Evolutionary conservation across 2,888 invertebrate genomes (phyloP), one percentile per base, ranked within the genome.

Genomic region (Ypsolopha scabrella): DNA sequence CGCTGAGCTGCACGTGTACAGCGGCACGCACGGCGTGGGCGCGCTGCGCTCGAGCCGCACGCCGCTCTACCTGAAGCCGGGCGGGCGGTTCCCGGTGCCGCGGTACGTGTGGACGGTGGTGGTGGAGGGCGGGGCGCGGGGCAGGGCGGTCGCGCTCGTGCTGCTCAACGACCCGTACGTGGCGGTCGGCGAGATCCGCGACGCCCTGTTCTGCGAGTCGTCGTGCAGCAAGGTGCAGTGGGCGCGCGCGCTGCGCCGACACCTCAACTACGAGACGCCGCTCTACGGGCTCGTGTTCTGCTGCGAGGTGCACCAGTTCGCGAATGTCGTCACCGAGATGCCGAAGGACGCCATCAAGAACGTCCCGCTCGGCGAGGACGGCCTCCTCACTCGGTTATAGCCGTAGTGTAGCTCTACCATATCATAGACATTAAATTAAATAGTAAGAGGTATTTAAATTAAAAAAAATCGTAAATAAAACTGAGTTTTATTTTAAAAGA

Each of bases 141-240:
- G 55, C 33, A 55, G 56, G 41, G 77, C 69, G 45, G 57, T 72
- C 41, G 86, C 77, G 7, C 24, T 87, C 10, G 67, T 75, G 54
- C 55, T 82, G 55, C 64, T 85, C 1, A 82, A 85, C 69, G 81
- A 86, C 56, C 87, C 87, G 47, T 73, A 79, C 59, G 77, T 85
- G 59, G 65, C 81, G 1, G 78, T 85, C 48, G 80, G 83, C 65
- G 85, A 83, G 68, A 59, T 85, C 33, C 66, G 74, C 53, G 72
- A 61, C n/a, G 60, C 74, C 0, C 79, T 77, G 60, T 74, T 78
- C 63, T 87, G 87, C 61, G 76, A 72, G 53, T 82, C 83, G 67
- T 59, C 60, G 52, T 87, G 87, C 66, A 62, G 64, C 10, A 59
- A 65, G 52, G 67, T 70, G 51, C 1, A 60, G 3, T 85, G 85